Conservation (phyloP, 2,888 invertebrate genomes). For the Plebejus argus region DNA sequence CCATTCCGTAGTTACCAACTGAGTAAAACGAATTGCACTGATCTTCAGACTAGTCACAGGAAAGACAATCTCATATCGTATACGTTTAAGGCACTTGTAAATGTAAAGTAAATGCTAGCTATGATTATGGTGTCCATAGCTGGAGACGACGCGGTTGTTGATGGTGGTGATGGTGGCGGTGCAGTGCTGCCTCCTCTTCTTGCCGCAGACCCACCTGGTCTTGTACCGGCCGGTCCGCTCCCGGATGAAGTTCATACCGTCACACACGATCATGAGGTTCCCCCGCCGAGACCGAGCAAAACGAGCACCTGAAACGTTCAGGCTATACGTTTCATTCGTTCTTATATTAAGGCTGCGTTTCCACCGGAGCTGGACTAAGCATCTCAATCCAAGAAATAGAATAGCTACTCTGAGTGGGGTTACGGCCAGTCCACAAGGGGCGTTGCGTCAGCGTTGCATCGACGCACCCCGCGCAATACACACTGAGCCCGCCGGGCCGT, state of each 20-base stretch:
- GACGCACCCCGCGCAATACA: too few species aligned
- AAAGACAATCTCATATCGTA: not conserved
- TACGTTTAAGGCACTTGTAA: not conserved
- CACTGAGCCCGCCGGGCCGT: too few species aligned
- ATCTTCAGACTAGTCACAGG: not conserved
- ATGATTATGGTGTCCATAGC: constrained; percentile 62
- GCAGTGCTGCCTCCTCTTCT: constrained; percentile 60
- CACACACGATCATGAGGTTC: constrained; percentile 63
- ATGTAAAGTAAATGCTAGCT: constrained; percentile 47
- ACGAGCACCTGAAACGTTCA: constrained; percentile 43
- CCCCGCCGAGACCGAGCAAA: constrained; percentile 62
- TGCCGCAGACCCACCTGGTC: constrained; percentile 66
- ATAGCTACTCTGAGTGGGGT: too few species aligned
- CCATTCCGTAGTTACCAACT: not conserved
- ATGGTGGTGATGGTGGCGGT: constrained; percentile 60
- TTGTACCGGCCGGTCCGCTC: constrained; percentile 54
- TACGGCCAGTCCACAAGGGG: too few species aligned
- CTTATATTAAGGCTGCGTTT: not conserved
- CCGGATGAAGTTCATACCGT: constrained; percentile 61
- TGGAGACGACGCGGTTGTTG: constrained; percentile 52
- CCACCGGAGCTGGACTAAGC: too few species aligned
- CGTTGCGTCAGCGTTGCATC: too few species aligned
- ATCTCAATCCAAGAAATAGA: too few species aligned
- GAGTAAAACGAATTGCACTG: not conserved
- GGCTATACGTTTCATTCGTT: not conserved